phyloP scores from a whole-genome alignment of 2,113 vertebrate genomes.

The Falco punctatus region DNA sequence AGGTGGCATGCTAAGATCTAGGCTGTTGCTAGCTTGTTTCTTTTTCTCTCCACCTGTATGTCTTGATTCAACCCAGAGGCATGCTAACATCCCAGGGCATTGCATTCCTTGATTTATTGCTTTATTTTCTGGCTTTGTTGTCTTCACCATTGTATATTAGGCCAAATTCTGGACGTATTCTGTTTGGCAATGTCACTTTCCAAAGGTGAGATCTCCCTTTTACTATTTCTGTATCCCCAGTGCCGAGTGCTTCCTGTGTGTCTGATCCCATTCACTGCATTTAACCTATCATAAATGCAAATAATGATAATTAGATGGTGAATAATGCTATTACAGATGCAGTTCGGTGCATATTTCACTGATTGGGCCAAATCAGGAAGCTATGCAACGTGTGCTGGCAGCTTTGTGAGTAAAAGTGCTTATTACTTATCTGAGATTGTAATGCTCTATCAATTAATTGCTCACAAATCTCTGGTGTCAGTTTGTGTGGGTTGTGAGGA shows the following conservation, averaged over 20 bases:
- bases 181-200: not conserved
- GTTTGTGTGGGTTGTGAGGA: slow-evolving; percentile 43
- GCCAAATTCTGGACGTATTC: not conserved
- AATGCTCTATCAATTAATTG: slow-evolving; percentile 73
- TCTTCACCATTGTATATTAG: not conserved
- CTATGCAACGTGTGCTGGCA: not conserved
- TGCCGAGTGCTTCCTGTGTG: slow-evolving; percentile 17
- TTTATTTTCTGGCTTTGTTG: not conserved
- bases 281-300: slow-evolving; percentile 63
- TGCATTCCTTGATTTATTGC: not conserved
- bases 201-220: not conserved
- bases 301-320: slow-evolving; percentile 68
- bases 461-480: slow-evolving; percentile 35
- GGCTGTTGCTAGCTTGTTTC: not conserved
- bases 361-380: slow-evolving; percentile 70
- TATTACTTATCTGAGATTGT: slow-evolving; percentile 55
- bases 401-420: slow-evolving; percentile 17
- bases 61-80: not conserved
- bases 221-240: not conserved
- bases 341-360: slow-evolving; percentile 45
- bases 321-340: slow-evolving; percentile 59
- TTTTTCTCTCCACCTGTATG: not conserved
- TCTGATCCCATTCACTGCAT: slow-evolving; percentile 26
- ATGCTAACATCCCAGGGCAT: not conserved
- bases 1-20: not conserved